A percentile compares a stretch with the other conserved stretches of the same genome.
These are phyloP conservation scores for Philopotamus ludificatus DNA, from an alignment of 1,140 invertebrate species.

Conservation along the genomic window DNA sequence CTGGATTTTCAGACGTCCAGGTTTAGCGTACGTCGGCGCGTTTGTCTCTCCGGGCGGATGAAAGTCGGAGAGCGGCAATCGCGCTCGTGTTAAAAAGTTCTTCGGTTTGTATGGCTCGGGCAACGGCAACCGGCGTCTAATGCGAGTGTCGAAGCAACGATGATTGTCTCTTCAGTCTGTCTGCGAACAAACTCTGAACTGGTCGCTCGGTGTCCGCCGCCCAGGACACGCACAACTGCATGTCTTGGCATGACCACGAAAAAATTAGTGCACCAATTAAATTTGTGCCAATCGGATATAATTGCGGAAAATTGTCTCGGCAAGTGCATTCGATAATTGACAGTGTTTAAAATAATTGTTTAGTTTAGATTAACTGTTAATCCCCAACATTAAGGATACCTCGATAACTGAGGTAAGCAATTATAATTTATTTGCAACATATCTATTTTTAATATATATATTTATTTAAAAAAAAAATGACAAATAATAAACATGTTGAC, in stretches of 20 bases:
- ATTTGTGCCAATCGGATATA: too few relatives aligned
- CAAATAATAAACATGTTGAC: too few relatives aligned
- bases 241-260: not conserved
- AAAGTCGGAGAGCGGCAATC: conserved; percentile 26
- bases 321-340: too few relatives aligned
- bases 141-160: conserved; percentile 21
- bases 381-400: conserved; percentile 2
- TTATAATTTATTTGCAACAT: not conserved
- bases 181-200: conserved; percentile 35
- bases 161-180: conserved; percentile 33
- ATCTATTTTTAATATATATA: not conserved
- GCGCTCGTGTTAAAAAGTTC: conserved; percentile 28
- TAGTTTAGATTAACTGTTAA: too few relatives aligned
- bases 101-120: conserved; percentile 17
- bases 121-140: conserved; percentile 20
- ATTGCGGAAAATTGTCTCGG: too few relatives aligned
- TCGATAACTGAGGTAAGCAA: conserved; percentile 1
- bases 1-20: too few relatives aligned
- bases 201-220: conserved; percentile 28
- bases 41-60: conserved; percentile 18
- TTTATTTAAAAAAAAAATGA: not conserved
- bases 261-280: not conserved
- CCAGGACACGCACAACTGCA: conserved; percentile 1
- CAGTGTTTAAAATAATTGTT: too few relatives aligned
- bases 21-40: not conserved